Base-by-base conservation (phyloP, 2,113 vertebrate species). In the Cricetomys ansorgei region DNA sequence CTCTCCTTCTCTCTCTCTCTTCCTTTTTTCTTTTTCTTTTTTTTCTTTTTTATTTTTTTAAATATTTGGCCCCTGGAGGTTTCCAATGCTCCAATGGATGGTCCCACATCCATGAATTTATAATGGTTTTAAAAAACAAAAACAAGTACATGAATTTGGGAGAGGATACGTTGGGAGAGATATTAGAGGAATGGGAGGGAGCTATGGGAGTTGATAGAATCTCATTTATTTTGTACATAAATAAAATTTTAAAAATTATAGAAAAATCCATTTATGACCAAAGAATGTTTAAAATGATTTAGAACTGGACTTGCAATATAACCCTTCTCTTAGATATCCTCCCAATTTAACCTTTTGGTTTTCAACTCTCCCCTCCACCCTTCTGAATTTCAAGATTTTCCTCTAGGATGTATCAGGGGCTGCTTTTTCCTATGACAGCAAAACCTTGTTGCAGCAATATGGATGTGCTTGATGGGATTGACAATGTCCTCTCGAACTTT, bases 91-190 rank as follows among this genome's bases (percentile, higher is more conserved):
- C 53, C 11, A 34, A n/a, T 40, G 53, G 5, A 27, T 62, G 40
- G 23, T 7, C 12, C 1, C n/a, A 29, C n/a, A 62, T 6, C 21
- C n/a, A n/a, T 59, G 23, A 57, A 59, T 59, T 40, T 83, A 43
- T 83, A 40, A 29, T 8, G 3, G 0, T 43, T 55, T n/a, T 40
- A 59, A 81, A 59, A 37, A 12, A n/a, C 6, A 40, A 55, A 59
- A n/a, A 13, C 1, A 59, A 15, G 57, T 3, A 17, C 57, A 7
- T n/a, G 19, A 55, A 2, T 40, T 81, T 15, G 11, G 37, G 37
- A 62, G n/a, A 27, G 2, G 50, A 1, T 15, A 11, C 40, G 6
- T 62, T 29, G 6, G 5, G 13, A 16, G 13, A 4, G 6, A 0
- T 23, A 62, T n/a, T 21, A 57, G 34, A 19, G 53, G 1, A 25